These are phyloP conservation scores for Nettapus auritus DNA, from an alignment of 2,113 vertebrate species.

Conservation along the genomic window DNA sequence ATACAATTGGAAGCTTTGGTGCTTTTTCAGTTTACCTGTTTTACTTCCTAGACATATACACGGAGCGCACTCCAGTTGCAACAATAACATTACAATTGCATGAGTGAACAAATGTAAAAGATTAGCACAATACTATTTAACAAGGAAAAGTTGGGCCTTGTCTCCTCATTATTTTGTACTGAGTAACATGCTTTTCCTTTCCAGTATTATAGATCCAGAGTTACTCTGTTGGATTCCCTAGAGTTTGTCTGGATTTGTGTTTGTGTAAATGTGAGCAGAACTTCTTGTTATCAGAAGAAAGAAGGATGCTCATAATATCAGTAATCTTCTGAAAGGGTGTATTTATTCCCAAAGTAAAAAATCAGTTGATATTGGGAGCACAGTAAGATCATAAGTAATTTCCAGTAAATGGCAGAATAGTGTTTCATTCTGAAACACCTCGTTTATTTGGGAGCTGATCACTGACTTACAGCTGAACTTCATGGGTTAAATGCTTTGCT, in stretches of 20 bases:
- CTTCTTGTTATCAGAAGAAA: neutral
- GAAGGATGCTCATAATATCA: neutral
- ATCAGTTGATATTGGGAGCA: neutral
- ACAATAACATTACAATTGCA: neutral
- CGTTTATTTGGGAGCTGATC: neutral
- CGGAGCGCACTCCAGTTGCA: neutral
- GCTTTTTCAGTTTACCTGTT: neutral
- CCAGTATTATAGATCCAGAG: neutral
- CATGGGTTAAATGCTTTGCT: neutral
- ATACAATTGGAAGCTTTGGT: neutral
- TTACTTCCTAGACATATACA: neutral
- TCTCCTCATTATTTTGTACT: neutral
- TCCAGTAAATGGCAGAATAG: neutral
- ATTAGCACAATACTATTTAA: neutral
- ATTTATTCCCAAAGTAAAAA: neutral
- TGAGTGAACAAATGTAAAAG: neutral
- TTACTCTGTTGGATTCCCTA: neutral
- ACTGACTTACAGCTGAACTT: neutral
- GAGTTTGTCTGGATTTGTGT: neutral
- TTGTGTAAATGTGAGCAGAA: neutral
- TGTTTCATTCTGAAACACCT: slow-evolving; percentile 22
- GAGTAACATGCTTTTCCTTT: neutral
- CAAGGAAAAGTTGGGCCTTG: neutral
- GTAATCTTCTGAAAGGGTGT: neutral
- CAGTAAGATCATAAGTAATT: neutral